These are phyloP conservation scores for Sitta carolinensis DNA, from an alignment of 2,797 vertebrate species.

Conservation along the genomic window DNA sequence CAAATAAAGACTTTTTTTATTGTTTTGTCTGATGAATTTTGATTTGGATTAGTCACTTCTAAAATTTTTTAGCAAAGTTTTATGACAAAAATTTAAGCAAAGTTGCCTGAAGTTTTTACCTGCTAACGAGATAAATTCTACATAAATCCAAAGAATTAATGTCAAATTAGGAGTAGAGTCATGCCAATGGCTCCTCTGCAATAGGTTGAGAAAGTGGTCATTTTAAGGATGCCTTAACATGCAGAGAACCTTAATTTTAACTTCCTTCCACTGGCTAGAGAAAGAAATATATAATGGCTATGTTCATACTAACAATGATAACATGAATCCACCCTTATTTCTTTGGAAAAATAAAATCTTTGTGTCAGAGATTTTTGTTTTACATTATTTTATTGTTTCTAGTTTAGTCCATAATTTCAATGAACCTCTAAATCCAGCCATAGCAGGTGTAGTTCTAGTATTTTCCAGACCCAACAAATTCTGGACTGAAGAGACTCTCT, in stretches of 20 bases:
- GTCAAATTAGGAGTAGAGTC: background rate
- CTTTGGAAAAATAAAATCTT: background rate
- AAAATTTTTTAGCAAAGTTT: background rate
- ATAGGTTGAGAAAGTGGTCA: rapidly evolving
- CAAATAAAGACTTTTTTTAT: background rate
- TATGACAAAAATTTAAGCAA: background rate
- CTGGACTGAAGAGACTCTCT: background rate
- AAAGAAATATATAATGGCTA: background rate
- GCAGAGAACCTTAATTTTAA: background rate
- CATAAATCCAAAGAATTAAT: background rate
- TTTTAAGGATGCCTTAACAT: background rate
- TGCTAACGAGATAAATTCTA: background rate
- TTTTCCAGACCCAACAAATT: background rate
- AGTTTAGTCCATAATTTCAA: background rate
- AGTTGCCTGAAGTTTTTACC: background rate
- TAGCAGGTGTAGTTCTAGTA: background rate
- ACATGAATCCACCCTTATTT: background rate
- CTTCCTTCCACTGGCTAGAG: background rate
- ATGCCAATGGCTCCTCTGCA: background rate
- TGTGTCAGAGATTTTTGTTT: background rate
- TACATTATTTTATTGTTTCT: background rate
- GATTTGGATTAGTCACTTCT: background rate
- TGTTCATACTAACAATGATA: background rate
- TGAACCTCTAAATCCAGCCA: background rate
- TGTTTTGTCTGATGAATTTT: background rate